phyloP scores from a whole-genome alignment of 1,140 invertebrate species.

The Heliothis subflexa region DNA sequence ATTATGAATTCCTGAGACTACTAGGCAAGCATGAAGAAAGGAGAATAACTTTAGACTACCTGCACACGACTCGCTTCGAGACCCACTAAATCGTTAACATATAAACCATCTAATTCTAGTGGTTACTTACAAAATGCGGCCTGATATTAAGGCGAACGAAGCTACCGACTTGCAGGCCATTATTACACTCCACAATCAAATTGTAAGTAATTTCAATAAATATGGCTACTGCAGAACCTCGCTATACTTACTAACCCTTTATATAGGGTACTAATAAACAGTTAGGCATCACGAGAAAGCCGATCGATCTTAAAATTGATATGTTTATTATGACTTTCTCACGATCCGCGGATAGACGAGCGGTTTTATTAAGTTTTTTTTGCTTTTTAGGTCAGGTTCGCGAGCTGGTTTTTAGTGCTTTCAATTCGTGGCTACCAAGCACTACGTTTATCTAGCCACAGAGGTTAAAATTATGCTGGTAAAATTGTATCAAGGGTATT shows the following conservation, averaged over 20 bases:
- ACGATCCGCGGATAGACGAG: constrained; percentile 73
- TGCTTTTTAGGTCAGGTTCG: constrained; percentile 1
- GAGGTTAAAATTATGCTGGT: not conserved
- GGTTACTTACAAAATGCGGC: constrained; percentile 74
- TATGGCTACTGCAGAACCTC: constrained; percentile 64
- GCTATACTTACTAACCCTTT: constrained; percentile 73
- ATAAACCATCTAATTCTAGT: constrained; percentile 79
- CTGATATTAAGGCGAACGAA: constrained; percentile 75
- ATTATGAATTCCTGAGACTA: not conserved
- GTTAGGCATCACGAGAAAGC: constrained; percentile 83
- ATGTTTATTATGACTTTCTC: constrained; percentile 85
- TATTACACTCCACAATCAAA: constrained; percentile 83
- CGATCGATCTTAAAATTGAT: constrained; percentile 80
- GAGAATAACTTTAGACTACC: not conserved
- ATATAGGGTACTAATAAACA: constrained; percentile 81
- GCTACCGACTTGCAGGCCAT: constrained; percentile 77
- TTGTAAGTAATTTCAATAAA: constrained; percentile 84
- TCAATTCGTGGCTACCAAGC: not conserved
- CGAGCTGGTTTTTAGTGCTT: constrained; percentile 34
- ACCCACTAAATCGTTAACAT: constrained; percentile 67
- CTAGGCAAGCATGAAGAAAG: constrained; percentile 1
- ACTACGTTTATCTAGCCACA: not conserved
- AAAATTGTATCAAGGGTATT: not conserved
- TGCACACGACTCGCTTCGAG: not conserved
- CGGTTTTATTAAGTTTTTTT: constrained; percentile 11